Evolutionary conservation across 2,113 vertebrate species (phyloP), one percentile per base, ranked within the genome.

Genomic region (Oreochromis aureus): DNA sequence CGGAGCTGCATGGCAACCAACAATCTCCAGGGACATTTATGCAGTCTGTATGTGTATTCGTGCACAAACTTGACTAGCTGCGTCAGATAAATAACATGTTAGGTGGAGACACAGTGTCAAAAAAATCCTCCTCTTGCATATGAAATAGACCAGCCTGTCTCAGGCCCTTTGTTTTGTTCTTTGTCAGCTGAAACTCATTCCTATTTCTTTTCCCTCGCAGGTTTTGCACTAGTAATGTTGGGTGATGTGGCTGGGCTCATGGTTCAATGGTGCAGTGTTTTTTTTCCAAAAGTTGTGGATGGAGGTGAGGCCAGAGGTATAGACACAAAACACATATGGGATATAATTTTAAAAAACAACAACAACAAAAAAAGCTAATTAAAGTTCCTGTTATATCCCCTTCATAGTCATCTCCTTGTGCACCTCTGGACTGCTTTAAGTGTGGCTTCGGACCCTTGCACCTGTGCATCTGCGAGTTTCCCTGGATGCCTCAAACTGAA

Each of bases 101-200:
- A 55, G 81, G 56, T 39, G n/a, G 80, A 58, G 56, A 69, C 53
- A 53, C 24, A 1, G 41, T 30, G 15, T 81, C 51, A 63, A 30
- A 63, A 51, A 30, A 44, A 13, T 80, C n/a, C 34, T 83, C 55
- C n/a, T 53, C 46, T 24, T 84, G 69, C 82, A 19, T 89, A 90
- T 92, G 89, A 91, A 51, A 91, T 90, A 81, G 82, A 84, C 66
- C 87, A 87, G 83, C 34, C 85, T 87, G 84, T 91, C 44, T 3
- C 22, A 84, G 46, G 55, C 55, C 10, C 87, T 90, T 83, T 59
- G 53, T 85, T 55, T 63, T 59, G 46, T 69, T 86, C 41, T 34
- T 36, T 66, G 87, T 86, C 79, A 61, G 56, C 7, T 59, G 51
- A 81, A 73, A 34, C 54, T 83, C 24, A 48, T 85, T 81, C 71